Percentiles rank a stretch among this genome's conserved stretches.
Evolutionary conservation across 2,888 invertebrate genomes (phyloP).

Genomic region (Ischnura elegans): DNA sequence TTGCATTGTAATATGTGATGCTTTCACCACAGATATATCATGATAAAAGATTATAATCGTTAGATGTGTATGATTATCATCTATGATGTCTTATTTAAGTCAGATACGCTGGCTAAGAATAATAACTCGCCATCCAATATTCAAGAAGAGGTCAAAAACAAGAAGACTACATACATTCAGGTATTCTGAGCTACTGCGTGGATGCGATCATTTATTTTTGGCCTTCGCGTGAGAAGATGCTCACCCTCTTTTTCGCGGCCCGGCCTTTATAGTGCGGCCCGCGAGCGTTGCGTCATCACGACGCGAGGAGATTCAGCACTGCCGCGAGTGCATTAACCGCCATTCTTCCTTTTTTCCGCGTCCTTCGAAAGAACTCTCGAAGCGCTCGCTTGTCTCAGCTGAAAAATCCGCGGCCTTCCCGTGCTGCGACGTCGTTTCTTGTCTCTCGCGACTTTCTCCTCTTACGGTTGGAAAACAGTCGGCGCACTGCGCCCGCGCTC

Average conservation of each 20-base stretch:
- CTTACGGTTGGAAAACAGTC: conserved; percentile 4
- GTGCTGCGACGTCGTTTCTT: neutral
- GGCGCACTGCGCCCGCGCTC: neutral
- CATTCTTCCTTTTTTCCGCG: neutral
- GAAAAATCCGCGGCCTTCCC: neutral
- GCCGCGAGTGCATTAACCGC: conserved; percentile 3
- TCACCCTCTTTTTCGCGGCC: neutral
- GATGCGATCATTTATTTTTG: neutral
- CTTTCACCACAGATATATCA: too few relatives aligned
- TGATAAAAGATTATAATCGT: too few relatives aligned
- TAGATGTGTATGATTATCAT: too few relatives aligned
- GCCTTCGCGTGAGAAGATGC: neutral
- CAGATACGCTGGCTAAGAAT: too few relatives aligned
- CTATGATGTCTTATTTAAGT: too few relatives aligned
- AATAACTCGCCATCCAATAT: too few relatives aligned
- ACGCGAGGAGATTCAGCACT: neutral
- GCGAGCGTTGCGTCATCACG: neutral
- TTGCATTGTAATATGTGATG: too few relatives aligned
- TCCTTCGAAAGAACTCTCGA: conserved; percentile 21
- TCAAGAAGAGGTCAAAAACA: too few relatives aligned
- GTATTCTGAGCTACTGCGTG: too few relatives aligned
- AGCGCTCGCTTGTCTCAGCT: neutral
- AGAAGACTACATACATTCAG: too few relatives aligned
- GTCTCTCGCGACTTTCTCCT: conserved; percentile 14
- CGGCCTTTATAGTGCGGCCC: neutral